These are phyloP conservation scores for Odontamblyopus rebecca DNA, from an alignment of 2,797 vertebrate genomes.

Conservation along the genomic window DNA sequence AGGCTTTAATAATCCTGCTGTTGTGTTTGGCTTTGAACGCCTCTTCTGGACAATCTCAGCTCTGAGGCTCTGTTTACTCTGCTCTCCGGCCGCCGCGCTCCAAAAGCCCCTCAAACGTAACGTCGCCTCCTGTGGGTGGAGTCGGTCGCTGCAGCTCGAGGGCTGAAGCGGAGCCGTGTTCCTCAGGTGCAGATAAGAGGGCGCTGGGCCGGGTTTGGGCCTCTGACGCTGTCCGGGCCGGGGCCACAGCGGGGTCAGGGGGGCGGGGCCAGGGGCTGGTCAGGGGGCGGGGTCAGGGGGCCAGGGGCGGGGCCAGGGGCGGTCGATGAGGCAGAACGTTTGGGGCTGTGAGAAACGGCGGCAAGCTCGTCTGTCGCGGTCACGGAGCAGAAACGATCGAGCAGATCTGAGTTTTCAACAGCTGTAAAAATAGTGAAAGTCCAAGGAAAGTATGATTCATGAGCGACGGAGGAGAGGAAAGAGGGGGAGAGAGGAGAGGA, in stretches of 20 bases:
- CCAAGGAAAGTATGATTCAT: constrained; percentile 79
- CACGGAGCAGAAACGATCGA: constrained; percentile 65
- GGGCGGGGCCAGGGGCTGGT: constrained; percentile 24
- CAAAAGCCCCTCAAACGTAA: constrained; percentile 19
- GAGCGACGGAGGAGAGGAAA: constrained; percentile 46
- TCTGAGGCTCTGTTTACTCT: constrained; percentile 25
- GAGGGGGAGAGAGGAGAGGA: too few species aligned
- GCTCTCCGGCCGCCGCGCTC: constrained; percentile 30
- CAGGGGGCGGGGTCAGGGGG: too few species aligned
- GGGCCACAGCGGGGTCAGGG: constrained; percentile 47
- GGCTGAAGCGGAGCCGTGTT: constrained; percentile 31
- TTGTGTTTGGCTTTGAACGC: constrained; percentile 27
- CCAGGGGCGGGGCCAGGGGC: constrained; percentile 46
- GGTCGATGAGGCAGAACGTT: constrained; percentile 47
- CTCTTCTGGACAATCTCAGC: constrained; percentile 11
- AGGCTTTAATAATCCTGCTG: constrained; percentile 21
- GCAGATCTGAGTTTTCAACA: constrained; percentile 72
- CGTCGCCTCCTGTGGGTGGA: constrained; percentile 19
- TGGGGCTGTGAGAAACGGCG: constrained; percentile 57
- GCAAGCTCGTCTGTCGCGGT: constrained; percentile 57
- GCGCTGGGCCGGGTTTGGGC: constrained; percentile 10
- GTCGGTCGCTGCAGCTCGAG: constrained; percentile 33
- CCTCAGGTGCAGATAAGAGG: constrained; percentile 37
- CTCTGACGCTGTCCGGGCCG: constrained; percentile 18
- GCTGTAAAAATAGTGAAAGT: constrained; percentile 83